Conservation (phyloP, 1,140 invertebrate genomes). For the Mercenaria mercenaria region DNA sequence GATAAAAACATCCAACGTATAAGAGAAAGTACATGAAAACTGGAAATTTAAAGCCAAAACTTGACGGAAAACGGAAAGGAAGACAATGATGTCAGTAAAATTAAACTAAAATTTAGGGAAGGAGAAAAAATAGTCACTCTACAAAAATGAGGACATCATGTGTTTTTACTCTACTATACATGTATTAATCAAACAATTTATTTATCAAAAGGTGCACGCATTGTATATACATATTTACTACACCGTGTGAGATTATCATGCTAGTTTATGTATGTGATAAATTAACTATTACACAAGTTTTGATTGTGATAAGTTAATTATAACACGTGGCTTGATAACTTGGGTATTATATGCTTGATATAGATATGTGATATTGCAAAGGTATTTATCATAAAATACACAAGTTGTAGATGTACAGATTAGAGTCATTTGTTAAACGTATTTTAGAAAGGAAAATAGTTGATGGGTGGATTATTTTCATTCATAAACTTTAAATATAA, state of each 20-base stretch:
- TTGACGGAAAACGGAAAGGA: neutral
- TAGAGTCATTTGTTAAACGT: neutral
- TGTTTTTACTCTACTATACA: neutral
- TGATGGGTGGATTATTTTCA: neutral
- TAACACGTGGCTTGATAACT: neutral
- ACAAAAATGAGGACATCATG: neutral
- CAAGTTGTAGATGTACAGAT: too few relatives aligned
- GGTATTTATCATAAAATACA: neutral
- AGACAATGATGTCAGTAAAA: neutral
- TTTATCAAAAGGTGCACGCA: conserved; percentile 46
- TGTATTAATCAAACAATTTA: conserved; percentile 41
- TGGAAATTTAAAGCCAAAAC: too few relatives aligned
- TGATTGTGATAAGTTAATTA: conserved; percentile 8
- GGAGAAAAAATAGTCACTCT: neutral
- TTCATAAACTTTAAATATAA: neutral
- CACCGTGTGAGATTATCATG: conserved; percentile 58
- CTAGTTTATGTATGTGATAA: conserved; percentile 14
- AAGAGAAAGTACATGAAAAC: too few relatives aligned
- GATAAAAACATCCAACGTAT: too few relatives aligned
- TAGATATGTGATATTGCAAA: neutral
- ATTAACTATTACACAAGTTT: neutral
- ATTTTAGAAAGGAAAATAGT: neutral
- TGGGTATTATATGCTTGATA: neutral
- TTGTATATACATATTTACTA: conserved; percentile 19
- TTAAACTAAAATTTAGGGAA: too few relatives aligned